A percentile compares a stretch with the other conserved stretches of the same genome.
Evolutionary conservation across 2,113 vertebrate species (phyloP).

Genomic region (human): GRCh38 chr20:9362501-9363000

Average conservation of each 20-base stretch:
- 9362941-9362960: constrained; percentile 99
- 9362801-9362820: not conserved
- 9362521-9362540: not conserved
- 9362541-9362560: constrained; percentile 45
- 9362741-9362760: not conserved
- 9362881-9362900: constrained; percentile 91
- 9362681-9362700: constrained; percentile 13
- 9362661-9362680: not conserved
- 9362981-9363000: constrained; percentile 55
- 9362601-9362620: constrained; percentile 33
- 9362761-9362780: not conserved
- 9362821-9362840: not conserved
- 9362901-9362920: constrained; percentile 95
- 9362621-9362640: constrained; percentile 53
- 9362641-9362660: constrained; percentile 47
- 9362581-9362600: constrained; percentile 44
- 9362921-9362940: constrained; percentile 98
- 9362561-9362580: not conserved
- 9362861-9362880: constrained; percentile 21
- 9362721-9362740: constrained; percentile 53
- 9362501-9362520: constrained; percentile 46
- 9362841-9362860: not conserved
- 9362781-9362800: not conserved
- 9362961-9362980: constrained; percentile 99
- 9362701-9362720: constrained; percentile 54